Conservation (phyloP, 1,140 invertebrate species). For the Acromyrmex heyeri region DNA sequence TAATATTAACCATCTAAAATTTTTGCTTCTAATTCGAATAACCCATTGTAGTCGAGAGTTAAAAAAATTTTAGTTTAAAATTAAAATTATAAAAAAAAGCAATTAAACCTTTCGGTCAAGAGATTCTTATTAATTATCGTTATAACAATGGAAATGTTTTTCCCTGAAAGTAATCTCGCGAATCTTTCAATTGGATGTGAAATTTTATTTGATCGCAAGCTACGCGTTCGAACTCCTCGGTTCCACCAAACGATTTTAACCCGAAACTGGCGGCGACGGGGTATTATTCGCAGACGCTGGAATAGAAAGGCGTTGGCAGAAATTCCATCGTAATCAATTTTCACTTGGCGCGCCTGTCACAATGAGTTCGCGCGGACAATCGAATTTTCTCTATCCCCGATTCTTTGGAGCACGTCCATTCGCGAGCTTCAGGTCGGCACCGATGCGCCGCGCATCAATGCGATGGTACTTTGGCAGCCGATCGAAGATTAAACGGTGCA, state of each 20-base stretch:
- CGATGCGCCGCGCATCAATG: neutral
- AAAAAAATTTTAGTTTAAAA: no score
- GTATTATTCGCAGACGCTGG: slow-evolving; percentile 28
- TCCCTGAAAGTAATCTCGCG: neutral
- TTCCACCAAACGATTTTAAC: neutral
- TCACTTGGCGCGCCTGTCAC: slow-evolving; percentile 49
- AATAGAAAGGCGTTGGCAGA: slow-evolving; percentile 61
- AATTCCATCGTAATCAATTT: slow-evolving; percentile 58
- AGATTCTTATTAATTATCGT: neutral
- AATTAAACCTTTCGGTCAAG: neutral
- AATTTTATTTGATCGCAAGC: neutral
- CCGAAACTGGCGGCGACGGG: slow-evolving; percentile 9
- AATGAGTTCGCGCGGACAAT: slow-evolving; percentile 78
- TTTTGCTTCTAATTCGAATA: no score
- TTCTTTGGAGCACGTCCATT: slow-evolving; percentile 58
- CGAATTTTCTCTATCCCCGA: slow-evolving; percentile 71
- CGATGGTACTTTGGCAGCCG: slow-evolving; percentile 50
- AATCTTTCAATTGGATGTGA: neutral
- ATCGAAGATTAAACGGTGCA: slow-evolving; percentile 67
- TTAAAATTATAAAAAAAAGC: neutral
- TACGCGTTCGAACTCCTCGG: neutral
- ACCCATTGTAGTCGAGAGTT: no score
- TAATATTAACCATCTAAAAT: no score
- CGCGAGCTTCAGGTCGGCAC: neutral
- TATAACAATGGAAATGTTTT: neutral